phyloP scores from a whole-genome alignment of 2,113 vertebrate genomes.

The Sander lucioperca region DNA sequence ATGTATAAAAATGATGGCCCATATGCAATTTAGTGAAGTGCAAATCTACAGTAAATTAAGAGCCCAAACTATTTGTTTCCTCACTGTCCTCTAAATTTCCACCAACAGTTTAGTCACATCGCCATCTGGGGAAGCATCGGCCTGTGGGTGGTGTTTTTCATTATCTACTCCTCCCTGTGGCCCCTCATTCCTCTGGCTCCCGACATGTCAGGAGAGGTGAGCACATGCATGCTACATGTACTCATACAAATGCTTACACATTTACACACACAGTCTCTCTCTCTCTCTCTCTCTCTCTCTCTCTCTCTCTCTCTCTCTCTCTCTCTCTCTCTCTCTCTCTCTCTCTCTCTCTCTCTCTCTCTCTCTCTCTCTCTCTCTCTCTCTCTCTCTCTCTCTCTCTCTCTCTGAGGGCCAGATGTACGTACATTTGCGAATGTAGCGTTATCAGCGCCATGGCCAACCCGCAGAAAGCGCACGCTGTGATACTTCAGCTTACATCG shows the following conservation, averaged over 20 bases:
- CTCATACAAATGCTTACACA: conserved; percentile 17
- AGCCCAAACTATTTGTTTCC: neutral
- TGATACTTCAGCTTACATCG: too few relatives aligned
- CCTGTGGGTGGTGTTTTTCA: conserved; percentile 97
- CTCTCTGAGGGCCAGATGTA: too few relatives aligned
- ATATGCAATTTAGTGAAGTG: neutral
- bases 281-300: too few relatives aligned
- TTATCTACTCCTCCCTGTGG: conserved; percentile 97
- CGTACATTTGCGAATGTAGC: too few relatives aligned
- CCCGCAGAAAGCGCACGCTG: too few relatives aligned
- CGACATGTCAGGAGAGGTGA: conserved; percentile 99
- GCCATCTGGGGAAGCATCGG: conserved; percentile 98
- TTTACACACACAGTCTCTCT: neutral
- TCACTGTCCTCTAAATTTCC: conserved; percentile 29
- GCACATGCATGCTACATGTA: conserved; percentile 10
- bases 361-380: too few relatives aligned
- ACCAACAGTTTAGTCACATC: conserved; percentile 94
- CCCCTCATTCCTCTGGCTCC: conserved; percentile 95
- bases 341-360: too few relatives aligned
- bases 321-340: too few relatives aligned
- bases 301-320: too few relatives aligned
- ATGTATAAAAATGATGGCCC: neutral
- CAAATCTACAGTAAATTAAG: neutral
- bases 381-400: neutral
- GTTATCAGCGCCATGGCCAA: too few relatives aligned